Evolutionary conservation across 2,113 vertebrate species (phyloP), one percentile per base, ranked within the genome.

Genomic region (Drymodes brunneopygia): DNA sequence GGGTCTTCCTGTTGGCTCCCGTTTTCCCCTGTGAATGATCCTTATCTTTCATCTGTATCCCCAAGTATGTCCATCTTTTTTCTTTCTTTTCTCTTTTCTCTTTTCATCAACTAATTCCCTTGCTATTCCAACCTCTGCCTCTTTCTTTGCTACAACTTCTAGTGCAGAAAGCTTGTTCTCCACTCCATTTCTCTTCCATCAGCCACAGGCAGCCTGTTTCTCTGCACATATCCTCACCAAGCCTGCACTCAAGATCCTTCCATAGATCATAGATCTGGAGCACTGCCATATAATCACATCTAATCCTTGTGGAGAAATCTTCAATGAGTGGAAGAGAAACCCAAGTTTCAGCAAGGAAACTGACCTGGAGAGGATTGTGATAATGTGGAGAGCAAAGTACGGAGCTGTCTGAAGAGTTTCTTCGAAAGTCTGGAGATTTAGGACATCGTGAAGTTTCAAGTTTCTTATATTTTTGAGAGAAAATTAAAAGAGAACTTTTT

Each of bases 401-500:
- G 62, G 44, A 82, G 69, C 71, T 78, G 79, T 38, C 50, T 71
- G 33, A 91, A 81, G n/a, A 74, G 70, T 40, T 88, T 87, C 23
- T 91, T 54, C 48, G 51, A 97, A 95, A 95, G 33, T 15, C 61
- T 87, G 62, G 58, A 94, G 29, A 88, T 87, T 78, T 81, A 80
- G 94, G 82, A 90, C 83, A 94, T 53, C 48, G 45, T 35, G 58
- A 91, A 86, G 7, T 91, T 97, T 97, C 81, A 96, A 92, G 64
- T 66, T 45, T 45, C 44, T 45, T 16, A 91, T 78, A 93, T 82
- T 69, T 45, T 61, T 93, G 48, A 86, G 61, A 84, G 58, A 97
- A 96, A 97, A 97, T 91, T 90, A 92, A 94, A 95, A 56, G 7
- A 93, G 7, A 71, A 20, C 20, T 77, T 92, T 93, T 91, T 91